Evolutionary conservation across 2,888 invertebrate genomes (phyloP).

Genomic region (Troides oblongomaculatus): DNA sequence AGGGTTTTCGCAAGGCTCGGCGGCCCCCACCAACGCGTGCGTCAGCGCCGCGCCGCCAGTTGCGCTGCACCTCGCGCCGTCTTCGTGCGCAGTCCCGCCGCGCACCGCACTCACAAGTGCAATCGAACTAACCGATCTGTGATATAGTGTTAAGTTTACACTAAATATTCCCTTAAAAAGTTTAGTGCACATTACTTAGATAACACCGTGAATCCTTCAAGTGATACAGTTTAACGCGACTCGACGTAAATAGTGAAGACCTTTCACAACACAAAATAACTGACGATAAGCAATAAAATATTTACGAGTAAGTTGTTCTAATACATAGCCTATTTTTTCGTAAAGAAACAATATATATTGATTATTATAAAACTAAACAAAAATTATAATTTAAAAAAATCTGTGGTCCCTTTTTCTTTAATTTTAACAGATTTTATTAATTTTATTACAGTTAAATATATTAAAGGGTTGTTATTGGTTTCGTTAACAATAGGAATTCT

Average conservation of each 20-base stretch:
- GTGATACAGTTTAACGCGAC: conserved; percentile 5
- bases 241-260: conserved; percentile 18
- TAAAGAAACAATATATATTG: no score
- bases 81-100: conserved; percentile 48
- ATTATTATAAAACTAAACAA: no score
- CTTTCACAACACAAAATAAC: conserved; percentile 26
- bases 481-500: background rate
- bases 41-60: conserved; percentile 51
- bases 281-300: conserved; percentile 13
- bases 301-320: no score
- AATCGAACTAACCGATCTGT: conserved; percentile 68
- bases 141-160: conserved; percentile 74
- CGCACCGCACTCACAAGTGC: conserved; percentile 53
- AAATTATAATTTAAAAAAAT: no score
- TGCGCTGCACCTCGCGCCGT: conserved; percentile 56
- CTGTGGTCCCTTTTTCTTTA: no score
- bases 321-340: background rate
- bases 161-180: conserved; percentile 50
- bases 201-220: conserved; percentile 27
- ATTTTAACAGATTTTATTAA: no score
- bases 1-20: conserved; percentile 75
- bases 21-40: conserved; percentile 56
- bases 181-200: conserved; percentile 37
- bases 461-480: no score
- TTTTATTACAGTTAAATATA: no score